Conservation (phyloP, 2,113 vertebrate genomes). For the Gulo gulo region DNA sequence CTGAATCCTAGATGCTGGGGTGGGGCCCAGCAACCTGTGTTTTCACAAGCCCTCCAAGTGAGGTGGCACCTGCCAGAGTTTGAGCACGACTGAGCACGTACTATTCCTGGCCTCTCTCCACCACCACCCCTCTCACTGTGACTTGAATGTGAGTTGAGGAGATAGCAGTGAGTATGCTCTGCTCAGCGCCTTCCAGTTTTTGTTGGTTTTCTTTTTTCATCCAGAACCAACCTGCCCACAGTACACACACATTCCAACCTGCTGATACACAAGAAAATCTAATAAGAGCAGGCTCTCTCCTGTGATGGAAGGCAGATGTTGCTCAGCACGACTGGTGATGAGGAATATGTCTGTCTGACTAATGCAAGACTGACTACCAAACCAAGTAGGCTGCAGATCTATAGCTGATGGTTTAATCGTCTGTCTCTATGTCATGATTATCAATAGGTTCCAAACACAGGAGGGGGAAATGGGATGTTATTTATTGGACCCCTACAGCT, state of each 20-base stretch:
- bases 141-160: neutral
- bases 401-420: neutral
- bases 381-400: neutral
- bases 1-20: neutral
- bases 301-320: accelerated
- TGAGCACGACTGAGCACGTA: neutral
- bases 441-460: neutral
- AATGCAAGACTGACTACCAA: neutral
- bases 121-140: neutral
- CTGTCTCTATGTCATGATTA: neutral
- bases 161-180: neutral
- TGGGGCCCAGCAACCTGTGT: neutral
- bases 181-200: neutral
- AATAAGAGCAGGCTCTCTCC: neutral
- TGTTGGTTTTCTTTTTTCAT: neutral
- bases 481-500: neutral
- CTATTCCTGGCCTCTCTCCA: neutral
- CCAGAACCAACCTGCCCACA: neutral
- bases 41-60: neutral
- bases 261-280: neutral
- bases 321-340: neutral
- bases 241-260: neutral
- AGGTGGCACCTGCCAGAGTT: neutral
- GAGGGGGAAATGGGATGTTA: neutral
- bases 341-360: neutral